Evolutionary conservation across 2,888 invertebrate species (phyloP).

Genomic region (Zygaena filipendulae): DNA sequence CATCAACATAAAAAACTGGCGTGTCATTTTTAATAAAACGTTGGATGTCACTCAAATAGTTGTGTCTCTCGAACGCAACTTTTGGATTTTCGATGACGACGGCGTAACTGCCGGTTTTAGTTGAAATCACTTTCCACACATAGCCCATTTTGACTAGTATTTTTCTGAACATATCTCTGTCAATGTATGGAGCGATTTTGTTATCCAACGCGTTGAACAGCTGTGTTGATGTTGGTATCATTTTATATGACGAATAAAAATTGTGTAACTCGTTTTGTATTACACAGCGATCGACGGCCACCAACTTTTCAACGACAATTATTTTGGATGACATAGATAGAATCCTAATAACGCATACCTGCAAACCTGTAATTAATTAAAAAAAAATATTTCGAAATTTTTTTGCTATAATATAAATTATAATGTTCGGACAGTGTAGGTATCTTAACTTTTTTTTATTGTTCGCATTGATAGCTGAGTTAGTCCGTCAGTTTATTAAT

Average conservation of each 20-base stretch:
- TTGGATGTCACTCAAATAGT: constrained; percentile 24
- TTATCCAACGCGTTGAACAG: constrained; percentile 18
- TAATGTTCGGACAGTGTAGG: too few species aligned
- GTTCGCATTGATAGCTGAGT: too few species aligned
- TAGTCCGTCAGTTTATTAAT: too few species aligned
- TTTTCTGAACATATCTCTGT: constrained; percentile 24
- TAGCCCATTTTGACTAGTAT: constrained; percentile 25
- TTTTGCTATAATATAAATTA: too few species aligned
- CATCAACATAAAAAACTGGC: constrained; percentile 23
- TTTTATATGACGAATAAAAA: constrained; percentile 16
- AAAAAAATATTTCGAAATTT: too few species aligned
- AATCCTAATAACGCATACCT: too few species aligned
- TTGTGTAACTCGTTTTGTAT: constrained; percentile 19
- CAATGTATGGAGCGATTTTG: constrained; percentile 21
- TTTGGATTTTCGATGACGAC: constrained; percentile 28
- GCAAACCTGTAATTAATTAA: too few species aligned
- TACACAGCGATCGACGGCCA: constrained; percentile 20
- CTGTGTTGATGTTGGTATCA: constrained; percentile 22
- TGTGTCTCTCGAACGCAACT: constrained; percentile 25
- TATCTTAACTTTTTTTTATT: too few species aligned
- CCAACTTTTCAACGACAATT: too few species aligned
- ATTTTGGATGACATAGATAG: too few species aligned
- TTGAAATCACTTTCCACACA: constrained; percentile 22
- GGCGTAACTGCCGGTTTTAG: neutral
- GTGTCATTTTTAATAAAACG: constrained; percentile 11